Conservation (phyloP, 2,113 vertebrate species). For the Notothenia rossii region DNA sequence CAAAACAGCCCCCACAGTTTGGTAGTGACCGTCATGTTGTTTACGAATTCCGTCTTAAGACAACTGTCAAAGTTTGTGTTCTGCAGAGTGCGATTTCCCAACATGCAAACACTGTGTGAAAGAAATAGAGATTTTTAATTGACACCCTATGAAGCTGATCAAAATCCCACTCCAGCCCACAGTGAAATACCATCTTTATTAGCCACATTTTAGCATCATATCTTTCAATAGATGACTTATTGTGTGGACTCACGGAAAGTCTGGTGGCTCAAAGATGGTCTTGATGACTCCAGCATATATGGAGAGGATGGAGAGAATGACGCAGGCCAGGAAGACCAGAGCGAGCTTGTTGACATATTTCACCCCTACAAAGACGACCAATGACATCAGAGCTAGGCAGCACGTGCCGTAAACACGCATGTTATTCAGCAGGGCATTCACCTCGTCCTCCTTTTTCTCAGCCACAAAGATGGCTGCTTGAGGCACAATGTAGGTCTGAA, state of each 20-base stretch:
- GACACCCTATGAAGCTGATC: neutral
- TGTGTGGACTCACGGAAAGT: slow-evolving; percentile 88
- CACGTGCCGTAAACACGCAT: slow-evolving; percentile 95
- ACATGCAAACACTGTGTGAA: slow-evolving; percentile 88
- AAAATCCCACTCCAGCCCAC: neutral
- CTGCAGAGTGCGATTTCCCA: slow-evolving; percentile 93
- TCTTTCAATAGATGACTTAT: too few species aligned
- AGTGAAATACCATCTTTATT: neutral
- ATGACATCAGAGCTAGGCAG: slow-evolving; percentile 89
- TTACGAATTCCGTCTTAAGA: slow-evolving; percentile 81
- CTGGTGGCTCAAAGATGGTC: slow-evolving; percentile 90
- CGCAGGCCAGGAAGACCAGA: slow-evolving; percentile 94
- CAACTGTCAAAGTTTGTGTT: slow-evolving; percentile 87
- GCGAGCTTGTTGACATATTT: slow-evolving; percentile 98
- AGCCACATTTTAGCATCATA: neutral
- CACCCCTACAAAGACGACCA: slow-evolving; percentile 96
- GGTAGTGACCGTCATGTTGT: slow-evolving; percentile 85
- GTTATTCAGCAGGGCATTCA: slow-evolving; percentile 89
- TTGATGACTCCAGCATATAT: slow-evolving; percentile 98
- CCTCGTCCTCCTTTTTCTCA: slow-evolving; percentile 74
- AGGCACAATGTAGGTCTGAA: slow-evolving; percentile 94
- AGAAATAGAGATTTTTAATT: neutral
- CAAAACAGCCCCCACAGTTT: slow-evolving; percentile 91
- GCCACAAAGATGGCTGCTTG: slow-evolving; percentile 90
- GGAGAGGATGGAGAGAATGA: slow-evolving; percentile 94